Evolutionary conservation across 2,797 vertebrate species (phyloP).

Genomic region (Tachyglossus aculeatus): DNA sequence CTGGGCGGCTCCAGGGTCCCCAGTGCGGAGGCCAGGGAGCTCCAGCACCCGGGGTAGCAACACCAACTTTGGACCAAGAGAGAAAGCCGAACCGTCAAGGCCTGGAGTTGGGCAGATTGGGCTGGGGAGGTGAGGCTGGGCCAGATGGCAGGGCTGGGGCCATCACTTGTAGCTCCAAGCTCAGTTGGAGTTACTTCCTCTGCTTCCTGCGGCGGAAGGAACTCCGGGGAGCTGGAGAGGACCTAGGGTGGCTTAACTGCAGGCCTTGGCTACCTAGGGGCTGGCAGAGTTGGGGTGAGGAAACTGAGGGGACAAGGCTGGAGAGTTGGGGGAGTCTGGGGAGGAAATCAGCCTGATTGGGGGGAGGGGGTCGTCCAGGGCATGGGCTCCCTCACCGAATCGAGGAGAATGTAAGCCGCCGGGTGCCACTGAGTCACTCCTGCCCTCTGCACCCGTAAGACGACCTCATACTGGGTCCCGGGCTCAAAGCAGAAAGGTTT

Average conservation of each 20-base stretch:
- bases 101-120: neutral
- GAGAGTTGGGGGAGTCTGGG: neutral
- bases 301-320: neutral
- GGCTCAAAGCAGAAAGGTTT: slow-evolving; percentile 89
- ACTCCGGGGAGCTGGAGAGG: no score
- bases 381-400: slow-evolving; percentile 84
- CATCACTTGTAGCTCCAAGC: no score
- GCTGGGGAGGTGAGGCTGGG: neutral
- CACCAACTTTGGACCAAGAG: slow-evolving; percentile 72
- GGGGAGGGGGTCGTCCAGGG: no score
- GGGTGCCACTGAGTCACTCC: slow-evolving; percentile 77
- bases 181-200: no score
- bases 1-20: slow-evolving; percentile 54
- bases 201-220: no score
- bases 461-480: slow-evolving; percentile 78
- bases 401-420: slow-evolving; percentile 81
- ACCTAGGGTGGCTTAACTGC: neutral
- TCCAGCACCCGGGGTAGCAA: slow-evolving; percentile 82
- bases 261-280: neutral
- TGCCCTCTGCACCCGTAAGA: slow-evolving; percentile 81
- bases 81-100: neutral
- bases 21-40: slow-evolving; percentile 80
- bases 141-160: neutral
- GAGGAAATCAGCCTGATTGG: no score
- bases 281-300: neutral